Conservation (phyloP, 2,797 vertebrate genomes). For the Pseudocheirus occidentalis region DNA sequence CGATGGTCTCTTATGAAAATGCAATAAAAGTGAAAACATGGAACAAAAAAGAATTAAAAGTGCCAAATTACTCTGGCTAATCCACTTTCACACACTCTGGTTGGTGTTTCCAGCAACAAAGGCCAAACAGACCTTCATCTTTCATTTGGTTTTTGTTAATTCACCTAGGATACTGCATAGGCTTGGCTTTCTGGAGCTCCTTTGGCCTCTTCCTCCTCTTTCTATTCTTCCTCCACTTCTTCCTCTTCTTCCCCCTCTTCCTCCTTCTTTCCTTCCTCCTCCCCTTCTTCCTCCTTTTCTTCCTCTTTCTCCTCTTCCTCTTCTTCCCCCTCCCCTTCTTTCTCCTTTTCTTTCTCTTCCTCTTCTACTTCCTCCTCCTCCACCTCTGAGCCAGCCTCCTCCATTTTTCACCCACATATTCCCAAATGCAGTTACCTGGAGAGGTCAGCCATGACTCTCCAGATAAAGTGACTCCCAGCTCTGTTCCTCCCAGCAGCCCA, state of each 20-base stretch:
- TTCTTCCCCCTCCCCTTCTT: conserved; percentile 30
- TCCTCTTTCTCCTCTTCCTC: not conserved
- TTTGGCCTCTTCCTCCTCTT: conserved; percentile 13
- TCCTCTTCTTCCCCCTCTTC: conserved; percentile 39
- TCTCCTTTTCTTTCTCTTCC: conserved; percentile 5
- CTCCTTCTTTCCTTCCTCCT: conserved; percentile 1
- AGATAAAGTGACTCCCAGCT: not conserved
- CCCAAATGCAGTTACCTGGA: conserved; percentile 19
- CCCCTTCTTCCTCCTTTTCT: not conserved
- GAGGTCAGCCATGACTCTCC: not conserved
- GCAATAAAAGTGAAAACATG: not conserved
- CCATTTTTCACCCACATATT: not conserved
- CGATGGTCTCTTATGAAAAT: not conserved
- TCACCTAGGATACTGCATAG: not conserved
- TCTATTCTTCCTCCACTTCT: not conserved
- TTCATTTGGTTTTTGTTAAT: conserved; percentile 44
- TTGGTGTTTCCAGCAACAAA: conserved; percentile 21
- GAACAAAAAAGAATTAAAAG: not conserved
- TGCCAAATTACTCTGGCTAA: not conserved
- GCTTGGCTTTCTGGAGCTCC: conserved; percentile 55
- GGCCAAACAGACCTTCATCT: conserved; percentile 24
- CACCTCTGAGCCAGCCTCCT: not conserved
- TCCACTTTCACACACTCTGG: not conserved
- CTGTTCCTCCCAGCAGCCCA: conserved; percentile 33
- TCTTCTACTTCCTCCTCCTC: conserved; percentile 9